These are phyloP conservation scores for Druceiella hillmani DNA, from an alignment of 2,888 invertebrate species.

Conservation along the genomic window DNA sequence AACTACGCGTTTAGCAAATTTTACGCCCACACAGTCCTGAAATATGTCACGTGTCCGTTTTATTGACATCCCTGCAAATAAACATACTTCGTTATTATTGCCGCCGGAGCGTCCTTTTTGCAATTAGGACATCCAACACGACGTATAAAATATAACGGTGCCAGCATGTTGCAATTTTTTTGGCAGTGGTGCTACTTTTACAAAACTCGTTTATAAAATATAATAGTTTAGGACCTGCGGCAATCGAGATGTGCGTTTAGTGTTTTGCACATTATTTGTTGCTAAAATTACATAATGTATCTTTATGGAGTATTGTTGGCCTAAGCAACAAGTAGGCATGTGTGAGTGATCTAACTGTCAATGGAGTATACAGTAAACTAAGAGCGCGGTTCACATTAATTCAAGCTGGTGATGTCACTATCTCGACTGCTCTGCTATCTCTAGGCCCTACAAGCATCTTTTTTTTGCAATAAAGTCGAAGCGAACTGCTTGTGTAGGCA, in stretches of 20 bases:
- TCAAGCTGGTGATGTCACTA: constrained; percentile 54
- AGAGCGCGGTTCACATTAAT: constrained; percentile 47
- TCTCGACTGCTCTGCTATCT: constrained; percentile 49
- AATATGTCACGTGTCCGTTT: constrained; percentile 18
- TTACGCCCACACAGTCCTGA: constrained; percentile 14
- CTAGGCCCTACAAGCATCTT: constrained; percentile 53
- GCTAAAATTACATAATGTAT: constrained; percentile 52
- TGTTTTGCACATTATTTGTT: constrained; percentile 12
- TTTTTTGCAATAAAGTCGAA: too few species aligned
- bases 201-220: constrained; percentile 55
- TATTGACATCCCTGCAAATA: constrained; percentile 36
- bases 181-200: constrained; percentile 55
- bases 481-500: too few species aligned
- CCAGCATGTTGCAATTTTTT: constrained; percentile 57
- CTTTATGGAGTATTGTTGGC: constrained; percentile 15
- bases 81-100: too few species aligned
- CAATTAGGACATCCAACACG: constrained; percentile 54
- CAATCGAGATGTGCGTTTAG: constrained; percentile 12
- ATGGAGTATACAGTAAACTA: constrained; percentile 53
- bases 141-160: constrained; percentile 56
- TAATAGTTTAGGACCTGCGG: constrained; percentile 18
- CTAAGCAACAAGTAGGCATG: constrained; percentile 55
- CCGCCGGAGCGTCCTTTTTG: too few species aligned
- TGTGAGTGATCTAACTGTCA: constrained; percentile 50
- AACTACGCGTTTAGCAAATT: constrained; percentile 52